Percentiles rank a stretch among this genome's conserved stretches.
phyloP scores from a whole-genome alignment of 2,113 vertebrate genomes.

The Rostratula benghalensis region DNA sequence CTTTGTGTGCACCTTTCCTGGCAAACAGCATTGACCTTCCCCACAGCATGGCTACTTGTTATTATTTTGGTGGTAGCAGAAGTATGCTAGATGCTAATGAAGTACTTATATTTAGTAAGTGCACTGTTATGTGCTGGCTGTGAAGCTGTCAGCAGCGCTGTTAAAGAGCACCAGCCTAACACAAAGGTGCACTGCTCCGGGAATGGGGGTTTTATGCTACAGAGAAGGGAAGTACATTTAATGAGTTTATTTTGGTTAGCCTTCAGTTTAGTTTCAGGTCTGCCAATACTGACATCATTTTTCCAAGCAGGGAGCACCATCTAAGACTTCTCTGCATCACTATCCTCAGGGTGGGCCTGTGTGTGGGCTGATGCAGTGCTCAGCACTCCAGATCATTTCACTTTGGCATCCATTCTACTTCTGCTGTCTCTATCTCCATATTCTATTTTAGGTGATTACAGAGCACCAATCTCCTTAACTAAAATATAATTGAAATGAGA shows the following conservation, averaged over 20 bases:
- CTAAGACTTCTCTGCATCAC: conserved; percentile 57
- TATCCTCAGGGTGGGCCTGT: conserved; percentile 45
- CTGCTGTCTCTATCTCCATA: conserved; percentile 56
- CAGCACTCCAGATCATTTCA: conserved; percentile 66
- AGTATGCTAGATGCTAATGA: conserved; percentile 47
- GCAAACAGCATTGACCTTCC: conserved; percentile 14
- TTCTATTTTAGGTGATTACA: conserved; percentile 60
- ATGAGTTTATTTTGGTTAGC: conserved; percentile 61
- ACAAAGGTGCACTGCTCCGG: not conserved
- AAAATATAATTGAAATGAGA: conserved; percentile 56
- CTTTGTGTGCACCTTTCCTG: conserved; percentile 21
- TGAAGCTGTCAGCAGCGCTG: not conserved
- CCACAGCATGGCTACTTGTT: conserved; percentile 29
- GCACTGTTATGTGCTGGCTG: not conserved
- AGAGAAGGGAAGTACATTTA: conserved; percentile 14
- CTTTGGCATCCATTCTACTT: conserved; percentile 62
- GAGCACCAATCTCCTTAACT: conserved; percentile 45
- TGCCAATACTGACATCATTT: conserved; percentile 65
- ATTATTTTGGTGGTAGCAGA: conserved; percentile 38
- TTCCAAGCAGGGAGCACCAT: conserved; percentile 61
- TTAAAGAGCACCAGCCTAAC: conserved; percentile 20
- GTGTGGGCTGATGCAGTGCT: conserved; percentile 62
- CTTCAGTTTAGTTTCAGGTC: not conserved
- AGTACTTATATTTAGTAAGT: conserved; percentile 50
- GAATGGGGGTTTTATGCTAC: not conserved